Conservation (phyloP, 2,113 vertebrate genomes). For the Axis porcinus region DNA sequence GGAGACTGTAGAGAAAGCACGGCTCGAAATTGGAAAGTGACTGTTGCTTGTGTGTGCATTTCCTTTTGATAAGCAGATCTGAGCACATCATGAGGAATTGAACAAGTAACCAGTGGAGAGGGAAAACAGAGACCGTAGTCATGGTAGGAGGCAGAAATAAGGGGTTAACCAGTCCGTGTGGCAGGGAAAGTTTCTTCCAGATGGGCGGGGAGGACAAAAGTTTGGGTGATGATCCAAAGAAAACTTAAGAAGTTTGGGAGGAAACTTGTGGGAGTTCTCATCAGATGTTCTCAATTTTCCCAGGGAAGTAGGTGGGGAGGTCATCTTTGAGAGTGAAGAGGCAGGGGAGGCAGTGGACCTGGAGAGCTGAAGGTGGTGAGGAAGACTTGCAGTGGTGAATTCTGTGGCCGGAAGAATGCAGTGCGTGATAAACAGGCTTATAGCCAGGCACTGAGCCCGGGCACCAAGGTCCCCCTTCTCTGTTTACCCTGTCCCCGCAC, state of each 20-base stretch:
- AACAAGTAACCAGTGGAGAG: neutral
- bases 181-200: slow-evolving; percentile 53
- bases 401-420: neutral
- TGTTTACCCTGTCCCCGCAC: neutral
- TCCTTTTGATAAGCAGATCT: neutral
- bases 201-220: slow-evolving; percentile 63
- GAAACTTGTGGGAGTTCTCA: slow-evolving; percentile 75
- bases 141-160: slow-evolving; percentile 18
- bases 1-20: neutral
- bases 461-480: neutral
- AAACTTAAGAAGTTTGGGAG: slow-evolving; percentile 67
- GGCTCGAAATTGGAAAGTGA: neutral
- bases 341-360: slow-evolving; percentile 28
- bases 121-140: neutral
- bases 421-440: neutral
- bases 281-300: slow-evolving; percentile 75
- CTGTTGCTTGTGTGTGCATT: neutral
- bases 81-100: neutral
- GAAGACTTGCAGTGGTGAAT: neutral
- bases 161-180: slow-evolving; percentile 61
- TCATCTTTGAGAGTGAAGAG: slow-evolving; percentile 51
- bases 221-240: slow-evolving; percentile 72
- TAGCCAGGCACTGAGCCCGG: neutral
- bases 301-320: slow-evolving; percentile 72
- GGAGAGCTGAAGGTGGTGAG: neutral